Evolutionary conservation across 2,888 invertebrate genomes (phyloP).

Genomic region (Thymelicus acteon): DNA sequence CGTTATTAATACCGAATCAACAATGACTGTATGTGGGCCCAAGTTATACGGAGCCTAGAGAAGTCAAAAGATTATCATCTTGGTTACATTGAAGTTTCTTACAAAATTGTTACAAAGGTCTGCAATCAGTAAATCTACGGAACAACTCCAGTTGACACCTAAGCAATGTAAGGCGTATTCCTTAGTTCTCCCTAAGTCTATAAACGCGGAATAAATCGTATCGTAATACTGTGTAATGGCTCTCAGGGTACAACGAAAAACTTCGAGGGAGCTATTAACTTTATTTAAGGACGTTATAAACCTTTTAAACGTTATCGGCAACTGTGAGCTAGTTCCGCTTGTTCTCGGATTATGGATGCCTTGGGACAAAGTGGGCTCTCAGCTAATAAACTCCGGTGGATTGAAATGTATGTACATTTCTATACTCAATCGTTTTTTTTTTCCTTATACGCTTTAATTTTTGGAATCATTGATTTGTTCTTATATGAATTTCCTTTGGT

Average conservation of each 20-base stretch:
- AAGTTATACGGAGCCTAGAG: too few relatives aligned
- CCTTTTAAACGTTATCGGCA: conserved; percentile 76
- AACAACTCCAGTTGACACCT: conserved; percentile 69
- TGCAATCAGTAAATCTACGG: conserved; percentile 67
- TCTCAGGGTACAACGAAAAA: conserved; percentile 77
- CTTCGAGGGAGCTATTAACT: conserved; percentile 79
- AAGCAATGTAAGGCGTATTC: conserved; percentile 66
- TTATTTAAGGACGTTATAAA: conserved; percentile 83
- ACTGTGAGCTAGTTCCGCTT: conserved; percentile 68
- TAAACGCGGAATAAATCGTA: conserved; percentile 79
- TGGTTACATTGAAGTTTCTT: background rate
- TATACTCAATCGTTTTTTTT: background rate
- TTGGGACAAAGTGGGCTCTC: conserved; percentile 49
- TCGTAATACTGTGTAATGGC: conserved; percentile 76
- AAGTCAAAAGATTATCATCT: too few relatives aligned
- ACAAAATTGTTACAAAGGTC: conserved; percentile 17
- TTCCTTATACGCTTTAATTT: background rate
- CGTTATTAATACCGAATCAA: too few relatives aligned
- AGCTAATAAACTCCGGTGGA: conserved; percentile 45
- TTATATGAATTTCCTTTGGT: background rate
- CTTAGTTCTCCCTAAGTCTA: conserved; percentile 61
- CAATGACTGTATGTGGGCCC: too few relatives aligned
- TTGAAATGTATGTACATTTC: conserved; percentile 10
- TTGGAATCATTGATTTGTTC: background rate
- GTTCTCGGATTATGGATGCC: conserved; percentile 69